Evolutionary conservation across 2,797 vertebrate genomes (phyloP).

Genomic region (Galago senegalensis): DNA sequence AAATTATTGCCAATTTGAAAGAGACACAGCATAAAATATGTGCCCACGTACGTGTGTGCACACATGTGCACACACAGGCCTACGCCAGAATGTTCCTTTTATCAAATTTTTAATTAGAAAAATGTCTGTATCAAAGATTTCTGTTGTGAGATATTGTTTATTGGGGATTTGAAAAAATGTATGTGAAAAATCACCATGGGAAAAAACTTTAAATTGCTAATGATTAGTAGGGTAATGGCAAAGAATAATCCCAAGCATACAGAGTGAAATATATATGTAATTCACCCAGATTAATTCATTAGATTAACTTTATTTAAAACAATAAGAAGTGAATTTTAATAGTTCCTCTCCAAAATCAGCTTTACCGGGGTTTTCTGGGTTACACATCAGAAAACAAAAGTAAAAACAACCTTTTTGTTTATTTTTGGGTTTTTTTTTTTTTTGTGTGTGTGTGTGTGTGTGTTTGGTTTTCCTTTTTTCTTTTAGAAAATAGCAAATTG

Average conservation of each 20-base stretch:
- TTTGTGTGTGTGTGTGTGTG: too few species aligned
- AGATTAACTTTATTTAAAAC: background rate
- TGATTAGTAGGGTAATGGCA: background rate
- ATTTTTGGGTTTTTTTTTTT: too few species aligned
- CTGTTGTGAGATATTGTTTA: background rate
- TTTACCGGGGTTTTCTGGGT: background rate
- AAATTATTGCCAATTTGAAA: background rate
- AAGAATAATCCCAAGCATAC: background rate
- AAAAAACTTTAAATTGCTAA: background rate
- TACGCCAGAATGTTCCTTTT: background rate
- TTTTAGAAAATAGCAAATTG: constrained; percentile 30
- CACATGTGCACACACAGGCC: background rate
- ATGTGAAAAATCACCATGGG: background rate
- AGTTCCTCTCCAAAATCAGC: background rate
- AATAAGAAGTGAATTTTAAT: background rate
- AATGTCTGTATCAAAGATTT: background rate
- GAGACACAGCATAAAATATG: background rate
- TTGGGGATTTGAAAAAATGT: background rate
- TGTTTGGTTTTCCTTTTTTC: background rate
- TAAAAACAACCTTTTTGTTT: background rate
- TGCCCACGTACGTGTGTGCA: background rate
- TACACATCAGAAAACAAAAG: background rate
- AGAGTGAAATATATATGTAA: background rate
- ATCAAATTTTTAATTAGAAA: constrained; percentile 49
- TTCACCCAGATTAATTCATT: background rate